These are phyloP conservation scores for Coccyzus lansbergi DNA, from an alignment of 2,797 vertebrate species.

Conservation along the genomic window DNA sequence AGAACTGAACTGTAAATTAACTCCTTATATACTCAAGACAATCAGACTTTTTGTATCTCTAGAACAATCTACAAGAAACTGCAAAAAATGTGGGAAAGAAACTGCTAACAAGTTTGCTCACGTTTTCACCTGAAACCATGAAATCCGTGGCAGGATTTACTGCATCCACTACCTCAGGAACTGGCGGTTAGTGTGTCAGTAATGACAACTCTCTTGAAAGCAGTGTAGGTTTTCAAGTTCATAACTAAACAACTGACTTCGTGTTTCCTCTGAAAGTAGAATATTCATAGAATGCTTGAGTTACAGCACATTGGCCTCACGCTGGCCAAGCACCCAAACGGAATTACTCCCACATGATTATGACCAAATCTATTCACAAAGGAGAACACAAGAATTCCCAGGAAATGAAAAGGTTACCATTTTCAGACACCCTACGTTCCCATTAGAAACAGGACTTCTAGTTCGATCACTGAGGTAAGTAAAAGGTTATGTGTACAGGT, in stretches of 20 bases:
- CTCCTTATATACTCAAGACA: not conserved
- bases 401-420: not conserved
- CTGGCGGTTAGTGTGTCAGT: not conserved
- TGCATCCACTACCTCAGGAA: not conserved
- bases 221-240: not conserved
- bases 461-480: not conserved
- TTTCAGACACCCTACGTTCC: not conserved
- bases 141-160: not conserved
- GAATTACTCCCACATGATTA: not conserved
- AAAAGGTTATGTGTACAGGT: not conserved
- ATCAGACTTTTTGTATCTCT: not conserved
- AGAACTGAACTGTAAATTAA: not conserved
- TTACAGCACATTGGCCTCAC: accelerated
- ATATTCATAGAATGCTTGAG: not conserved
- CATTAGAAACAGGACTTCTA: not conserved
- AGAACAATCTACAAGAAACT: not conserved
- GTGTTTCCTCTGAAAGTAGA: not conserved
- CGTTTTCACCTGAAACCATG: constrained; percentile 3
- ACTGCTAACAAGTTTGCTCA: constrained; percentile 23
- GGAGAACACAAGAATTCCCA: not conserved
- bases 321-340: not conserved
- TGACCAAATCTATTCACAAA: not conserved
- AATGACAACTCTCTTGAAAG: not conserved
- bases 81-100: not conserved
- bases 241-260: not conserved